Percentiles rank a stretch among this genome's conserved stretches.
phyloP scores from a whole-genome alignment of 2,113 vertebrate species.

The Phainopepla nitens region DNA sequence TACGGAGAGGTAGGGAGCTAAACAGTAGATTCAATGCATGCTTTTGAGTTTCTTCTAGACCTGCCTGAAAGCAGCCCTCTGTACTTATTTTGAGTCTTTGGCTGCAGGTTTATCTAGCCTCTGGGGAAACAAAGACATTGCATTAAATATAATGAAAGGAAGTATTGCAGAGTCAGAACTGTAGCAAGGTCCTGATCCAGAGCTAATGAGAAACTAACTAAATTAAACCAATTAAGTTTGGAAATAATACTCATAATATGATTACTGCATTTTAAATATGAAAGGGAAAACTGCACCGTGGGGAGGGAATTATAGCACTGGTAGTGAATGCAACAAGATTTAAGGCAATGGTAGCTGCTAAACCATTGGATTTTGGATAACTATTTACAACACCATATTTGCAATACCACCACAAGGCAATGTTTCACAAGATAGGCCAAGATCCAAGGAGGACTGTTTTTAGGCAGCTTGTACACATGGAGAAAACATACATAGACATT shows the following conservation, averaged over 20 bases:
- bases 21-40: background rate
- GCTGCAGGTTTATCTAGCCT: background rate
- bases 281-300: background rate
- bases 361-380: background rate
- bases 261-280: background rate
- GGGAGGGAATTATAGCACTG: background rate
- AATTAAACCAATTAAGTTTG: background rate
- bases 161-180: background rate
- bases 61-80: background rate
- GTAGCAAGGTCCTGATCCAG: background rate
- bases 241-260: background rate
- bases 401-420: background rate
- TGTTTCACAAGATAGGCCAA: background rate
- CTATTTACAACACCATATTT: background rate
- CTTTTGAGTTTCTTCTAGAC: background rate
- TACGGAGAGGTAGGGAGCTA: background rate
- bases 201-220: background rate
- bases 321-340: background rate
- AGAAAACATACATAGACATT: background rate
- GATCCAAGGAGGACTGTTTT: background rate
- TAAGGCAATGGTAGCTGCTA: background rate
- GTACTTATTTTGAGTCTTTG: background rate
- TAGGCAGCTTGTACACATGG: background rate
- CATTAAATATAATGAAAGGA: constrained; percentile 10
- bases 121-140: background rate